Percentiles rank a stretch among this genome's conserved stretches.
These are phyloP conservation scores for Caiman crocodilus DNA, from an alignment of 2,797 vertebrate genomes.

Conservation along the genomic window DNA sequence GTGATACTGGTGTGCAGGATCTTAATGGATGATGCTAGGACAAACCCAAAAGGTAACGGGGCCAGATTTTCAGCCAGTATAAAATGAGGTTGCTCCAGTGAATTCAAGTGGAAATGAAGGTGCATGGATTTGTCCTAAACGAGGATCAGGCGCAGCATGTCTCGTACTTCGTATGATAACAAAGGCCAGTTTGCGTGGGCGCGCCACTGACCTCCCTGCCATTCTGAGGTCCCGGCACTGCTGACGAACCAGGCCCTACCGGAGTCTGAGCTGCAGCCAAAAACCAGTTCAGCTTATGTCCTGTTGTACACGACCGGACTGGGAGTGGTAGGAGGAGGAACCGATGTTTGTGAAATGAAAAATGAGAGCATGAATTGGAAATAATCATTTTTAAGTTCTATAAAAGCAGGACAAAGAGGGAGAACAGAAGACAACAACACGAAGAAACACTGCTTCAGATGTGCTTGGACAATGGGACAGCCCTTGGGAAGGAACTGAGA, in stretches of 20 bases:
- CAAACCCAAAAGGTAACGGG: not conserved
- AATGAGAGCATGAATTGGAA: not conserved
- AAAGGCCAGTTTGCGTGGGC: not conserved
- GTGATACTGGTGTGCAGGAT: not conserved
- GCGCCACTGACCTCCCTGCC: not conserved
- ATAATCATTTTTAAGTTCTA: not conserved
- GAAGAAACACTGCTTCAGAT: no score
- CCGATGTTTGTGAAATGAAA: not conserved
- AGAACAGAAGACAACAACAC: no score
- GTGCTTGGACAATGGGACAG: no score
- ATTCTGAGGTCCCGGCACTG: not conserved
- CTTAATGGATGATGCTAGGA: not conserved
- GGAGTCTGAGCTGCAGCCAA: not conserved
- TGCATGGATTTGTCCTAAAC: not conserved
- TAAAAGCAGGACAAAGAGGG: not conserved
- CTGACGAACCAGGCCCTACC: not conserved
- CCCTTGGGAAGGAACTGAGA: no score
- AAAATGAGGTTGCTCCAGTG: not conserved
- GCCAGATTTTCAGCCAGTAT: not conserved
- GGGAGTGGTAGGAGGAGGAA: not conserved
- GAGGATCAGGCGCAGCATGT: not conserved
- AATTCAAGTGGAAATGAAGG: not conserved
- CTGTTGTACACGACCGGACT: not conserved
- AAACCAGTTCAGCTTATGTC: not conserved
- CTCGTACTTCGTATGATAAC: not conserved